Percentiles rank a stretch among this genome's conserved stretches.
Evolutionary conservation across 2,113 vertebrate species (phyloP).

Genomic region (Boulengeromyrus knoepffleri): DNA sequence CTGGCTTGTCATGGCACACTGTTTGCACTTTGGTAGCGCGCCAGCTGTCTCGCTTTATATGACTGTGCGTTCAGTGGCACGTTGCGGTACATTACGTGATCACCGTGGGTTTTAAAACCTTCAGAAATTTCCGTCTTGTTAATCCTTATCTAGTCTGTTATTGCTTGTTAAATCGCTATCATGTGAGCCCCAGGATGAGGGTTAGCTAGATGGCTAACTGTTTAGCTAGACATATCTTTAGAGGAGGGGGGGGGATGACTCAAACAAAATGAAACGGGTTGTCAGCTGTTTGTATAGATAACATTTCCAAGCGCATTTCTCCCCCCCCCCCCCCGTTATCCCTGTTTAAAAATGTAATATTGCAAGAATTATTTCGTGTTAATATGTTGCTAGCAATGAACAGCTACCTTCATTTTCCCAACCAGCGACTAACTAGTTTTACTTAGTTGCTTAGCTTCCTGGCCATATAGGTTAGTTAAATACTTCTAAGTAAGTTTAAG

Average conservation of each 20-base stretch:
- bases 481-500: not conserved
- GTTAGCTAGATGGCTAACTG: not conserved
- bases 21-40: not conserved
- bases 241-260: not conserved
- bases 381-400: not conserved
- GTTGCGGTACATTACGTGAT: not conserved
- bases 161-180: not conserved
- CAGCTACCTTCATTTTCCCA: not conserved
- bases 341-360: not conserved
- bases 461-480: not conserved
- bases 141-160: not conserved
- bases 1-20: not conserved
- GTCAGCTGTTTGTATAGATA: not conserved
- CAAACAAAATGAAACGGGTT: slow-evolving; percentile 5
- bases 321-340: not conserved
- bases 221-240: not conserved
- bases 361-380: not conserved
- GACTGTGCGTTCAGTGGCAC: not conserved
- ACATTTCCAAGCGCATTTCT: not conserved
- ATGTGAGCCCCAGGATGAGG: not conserved
- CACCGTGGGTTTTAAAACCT: not conserved
- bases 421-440: not conserved
- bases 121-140: not conserved
- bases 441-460: not conserved
- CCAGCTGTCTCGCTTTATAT: slow-evolving; percentile 1